phyloP scores from a whole-genome alignment of 2,113 vertebrate genomes.

The Amphilophus citrinellus region DNA sequence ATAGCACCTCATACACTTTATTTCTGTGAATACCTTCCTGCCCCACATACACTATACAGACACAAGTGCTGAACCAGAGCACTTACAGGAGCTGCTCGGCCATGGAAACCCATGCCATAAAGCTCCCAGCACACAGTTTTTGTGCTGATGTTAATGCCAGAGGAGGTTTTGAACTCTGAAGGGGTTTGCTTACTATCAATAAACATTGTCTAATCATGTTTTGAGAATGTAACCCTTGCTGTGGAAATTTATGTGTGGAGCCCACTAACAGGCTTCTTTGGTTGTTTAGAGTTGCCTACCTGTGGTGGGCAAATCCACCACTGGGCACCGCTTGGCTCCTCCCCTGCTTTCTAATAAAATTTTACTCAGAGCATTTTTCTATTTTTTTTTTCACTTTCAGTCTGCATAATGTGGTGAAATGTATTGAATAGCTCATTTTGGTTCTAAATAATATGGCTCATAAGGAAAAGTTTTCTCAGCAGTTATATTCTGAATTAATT shows the following conservation, averaged over 20 bases:
- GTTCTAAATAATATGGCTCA: not conserved
- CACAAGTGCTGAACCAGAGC: fast-evolving
- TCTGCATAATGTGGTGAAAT: not conserved
- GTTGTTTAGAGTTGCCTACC: no score
- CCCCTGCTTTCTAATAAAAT: not conserved
- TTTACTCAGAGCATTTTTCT: not conserved
- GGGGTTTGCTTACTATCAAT: not conserved
- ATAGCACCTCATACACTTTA: not conserved
- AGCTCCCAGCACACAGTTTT: fast-evolving
- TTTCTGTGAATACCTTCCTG: not conserved
- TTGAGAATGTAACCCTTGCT: not conserved
- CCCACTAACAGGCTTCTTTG: no score
- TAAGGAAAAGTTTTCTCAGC: not conserved
- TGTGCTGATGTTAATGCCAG: not conserved
- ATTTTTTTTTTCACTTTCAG: not conserved
- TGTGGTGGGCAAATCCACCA: not conserved
- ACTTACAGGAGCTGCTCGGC: not conserved
- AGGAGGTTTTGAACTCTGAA: not conserved
- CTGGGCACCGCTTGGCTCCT: not conserved
- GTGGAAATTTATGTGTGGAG: not conserved
- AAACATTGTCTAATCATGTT: not conserved
- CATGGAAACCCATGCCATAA: not conserved
- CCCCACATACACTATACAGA: not conserved
- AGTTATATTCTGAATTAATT: not conserved
- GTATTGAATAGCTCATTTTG: not conserved